Conservation (phyloP, 2,797 vertebrate species). For the Gadopsis bispinosus region DNA sequence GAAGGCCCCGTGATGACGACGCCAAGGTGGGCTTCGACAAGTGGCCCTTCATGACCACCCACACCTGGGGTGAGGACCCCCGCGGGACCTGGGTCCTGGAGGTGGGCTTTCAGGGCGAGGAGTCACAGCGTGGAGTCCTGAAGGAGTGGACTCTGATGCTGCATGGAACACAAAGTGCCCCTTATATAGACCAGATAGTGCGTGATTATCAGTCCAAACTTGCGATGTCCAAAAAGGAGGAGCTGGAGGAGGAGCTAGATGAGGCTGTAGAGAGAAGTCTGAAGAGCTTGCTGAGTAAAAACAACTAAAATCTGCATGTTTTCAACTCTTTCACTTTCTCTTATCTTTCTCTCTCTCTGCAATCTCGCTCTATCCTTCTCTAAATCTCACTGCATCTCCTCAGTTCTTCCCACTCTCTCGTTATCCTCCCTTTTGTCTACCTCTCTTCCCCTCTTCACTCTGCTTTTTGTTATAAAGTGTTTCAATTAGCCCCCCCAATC, state of each 20-base stretch:
- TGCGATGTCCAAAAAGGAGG: slow-evolving; percentile 99
- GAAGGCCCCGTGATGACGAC: slow-evolving; percentile 94
- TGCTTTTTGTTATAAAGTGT: slow-evolving; percentile 72
- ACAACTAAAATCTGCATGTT: slow-evolving; percentile 91
- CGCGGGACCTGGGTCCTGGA: slow-evolving; percentile 96
- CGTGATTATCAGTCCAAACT: slow-evolving; percentile 99
- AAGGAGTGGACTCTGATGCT: slow-evolving; percentile 99
- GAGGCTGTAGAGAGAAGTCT: slow-evolving; percentile 98
- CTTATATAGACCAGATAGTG: slow-evolving; percentile 99
- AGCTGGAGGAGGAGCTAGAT: slow-evolving; percentile 97
- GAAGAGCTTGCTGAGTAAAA: slow-evolving; percentile 95
- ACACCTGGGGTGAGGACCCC: slow-evolving; percentile 99
- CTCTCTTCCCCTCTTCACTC: slow-evolving; percentile 56
- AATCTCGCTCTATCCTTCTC: slow-evolving; percentile 65
- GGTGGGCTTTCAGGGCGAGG: slow-evolving; percentile 90
- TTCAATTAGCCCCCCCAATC: slow-evolving; percentile 73
- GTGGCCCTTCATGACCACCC: slow-evolving; percentile 99
- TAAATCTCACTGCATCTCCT: slow-evolving; percentile 45
- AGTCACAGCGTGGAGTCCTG: slow-evolving; percentile 90
- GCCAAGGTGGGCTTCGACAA: slow-evolving; percentile 99
- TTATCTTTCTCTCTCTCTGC: slow-evolving; percentile 49
- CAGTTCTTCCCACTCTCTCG: slow-evolving; percentile 54
- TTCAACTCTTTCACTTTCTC: slow-evolving; percentile 57
- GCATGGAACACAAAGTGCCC: slow-evolving; percentile 97
- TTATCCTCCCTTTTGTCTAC: slow-evolving; percentile 54